phyloP scores from a whole-genome alignment of 2,113 vertebrate genomes.

The Craseonycteris thonglongyai region DNA sequence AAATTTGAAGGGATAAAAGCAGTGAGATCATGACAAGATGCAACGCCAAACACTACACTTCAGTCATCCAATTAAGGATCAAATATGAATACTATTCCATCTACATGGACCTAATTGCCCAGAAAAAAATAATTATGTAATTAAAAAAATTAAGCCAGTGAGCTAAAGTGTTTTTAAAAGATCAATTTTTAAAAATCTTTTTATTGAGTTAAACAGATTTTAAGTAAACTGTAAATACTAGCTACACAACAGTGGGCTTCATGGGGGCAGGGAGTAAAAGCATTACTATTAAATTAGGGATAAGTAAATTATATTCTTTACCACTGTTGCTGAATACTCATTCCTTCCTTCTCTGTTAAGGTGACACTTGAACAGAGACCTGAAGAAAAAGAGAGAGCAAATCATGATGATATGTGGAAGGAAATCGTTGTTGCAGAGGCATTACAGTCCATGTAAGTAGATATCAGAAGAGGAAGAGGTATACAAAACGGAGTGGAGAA shows the following conservation, averaged over 20 bases:
- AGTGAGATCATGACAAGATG: background rate
- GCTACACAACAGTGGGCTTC: background rate
- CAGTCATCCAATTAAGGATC: background rate
- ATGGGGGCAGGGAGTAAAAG: background rate
- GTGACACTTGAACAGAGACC: background rate
- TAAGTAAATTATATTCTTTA: background rate
- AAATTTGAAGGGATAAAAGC: too few relatives aligned
- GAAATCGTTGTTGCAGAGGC: background rate
- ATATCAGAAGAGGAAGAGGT: background rate
- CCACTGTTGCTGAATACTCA: background rate
- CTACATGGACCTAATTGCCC: background rate
- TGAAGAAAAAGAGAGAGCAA: background rate
- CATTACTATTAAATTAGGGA: background rate
- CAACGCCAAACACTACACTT: background rate
- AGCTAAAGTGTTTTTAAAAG: background rate
- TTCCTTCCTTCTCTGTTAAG: background rate
- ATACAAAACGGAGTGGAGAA: background rate
- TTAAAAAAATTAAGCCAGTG: background rate
- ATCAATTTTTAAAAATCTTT: background rate
- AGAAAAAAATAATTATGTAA: background rate
- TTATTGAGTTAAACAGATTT: background rate
- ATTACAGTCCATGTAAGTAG: background rate
- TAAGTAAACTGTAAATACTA: background rate
- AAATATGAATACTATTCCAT: background rate
- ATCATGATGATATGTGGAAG: background rate